Conservation (phyloP, 92 coral and sea anemone genomes). For the Palythoa caribaeorum region DNA sequence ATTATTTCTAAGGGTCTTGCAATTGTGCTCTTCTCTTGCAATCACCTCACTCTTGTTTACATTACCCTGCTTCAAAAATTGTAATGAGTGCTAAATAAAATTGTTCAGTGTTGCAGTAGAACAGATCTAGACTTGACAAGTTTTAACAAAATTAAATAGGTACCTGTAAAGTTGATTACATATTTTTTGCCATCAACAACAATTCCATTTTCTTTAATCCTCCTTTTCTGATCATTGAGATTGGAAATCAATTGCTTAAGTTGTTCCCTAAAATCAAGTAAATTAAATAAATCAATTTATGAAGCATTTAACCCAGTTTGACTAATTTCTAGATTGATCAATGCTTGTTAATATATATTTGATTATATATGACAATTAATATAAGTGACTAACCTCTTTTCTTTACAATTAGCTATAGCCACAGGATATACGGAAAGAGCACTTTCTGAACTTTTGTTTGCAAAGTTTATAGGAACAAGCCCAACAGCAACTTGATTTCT, state of each 20-base stretch:
- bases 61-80: too few relatives aligned
- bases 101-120: too few relatives aligned
- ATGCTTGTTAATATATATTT: too few relatives aligned
- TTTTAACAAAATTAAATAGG: too few relatives aligned
- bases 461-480: background rate
- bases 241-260: constrained; percentile 46
- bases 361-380: too few relatives aligned
- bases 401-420: constrained; percentile 43
- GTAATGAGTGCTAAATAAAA: too few relatives aligned
- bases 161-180: constrained; percentile 6
- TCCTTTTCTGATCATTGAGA: constrained; percentile 39
- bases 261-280: constrained; percentile 30
- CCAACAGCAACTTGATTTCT: constrained; percentile 12
- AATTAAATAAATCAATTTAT: too few relatives aligned
- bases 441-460: constrained; percentile 1
- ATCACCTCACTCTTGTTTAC: too few relatives aligned
- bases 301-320: too few relatives aligned
- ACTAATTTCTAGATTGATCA: too few relatives aligned
- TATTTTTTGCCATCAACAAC: constrained; percentile 9
- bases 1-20: background rate
- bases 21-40: too few relatives aligned
- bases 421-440: constrained; percentile 7
- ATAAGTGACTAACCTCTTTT: constrained; percentile 27
- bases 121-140: too few relatives aligned
- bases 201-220: constrained; percentile 7